These are phyloP conservation scores for Corvus moneduloides DNA, from an alignment of 2,113 vertebrate genomes.

Conservation along the genomic window DNA sequence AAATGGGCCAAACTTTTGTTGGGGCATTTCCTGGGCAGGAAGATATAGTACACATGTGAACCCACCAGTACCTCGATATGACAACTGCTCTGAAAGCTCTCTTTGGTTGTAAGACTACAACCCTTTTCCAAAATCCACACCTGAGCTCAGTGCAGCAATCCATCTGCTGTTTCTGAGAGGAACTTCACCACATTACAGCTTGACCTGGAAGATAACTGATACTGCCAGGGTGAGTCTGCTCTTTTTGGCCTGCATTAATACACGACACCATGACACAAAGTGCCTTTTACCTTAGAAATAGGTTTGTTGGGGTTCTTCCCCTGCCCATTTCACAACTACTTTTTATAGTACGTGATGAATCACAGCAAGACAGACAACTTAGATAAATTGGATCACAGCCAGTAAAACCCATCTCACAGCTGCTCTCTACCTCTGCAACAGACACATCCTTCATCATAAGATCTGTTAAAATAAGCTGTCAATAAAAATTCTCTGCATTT, in stretches of 20 bases:
- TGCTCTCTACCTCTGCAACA: constrained; percentile 30
- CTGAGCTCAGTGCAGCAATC: background rate
- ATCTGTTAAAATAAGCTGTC: constrained; percentile 44
- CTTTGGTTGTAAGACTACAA: background rate
- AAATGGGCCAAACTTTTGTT: background rate
- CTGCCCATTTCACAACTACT: background rate
- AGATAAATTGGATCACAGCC: constrained; percentile 40
- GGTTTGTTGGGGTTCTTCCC: background rate
- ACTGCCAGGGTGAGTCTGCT: background rate
- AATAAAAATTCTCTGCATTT: constrained; percentile 29
- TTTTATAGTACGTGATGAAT: background rate
- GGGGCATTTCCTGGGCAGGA: background rate
- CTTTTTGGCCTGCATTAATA: background rate
- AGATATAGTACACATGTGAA: background rate
- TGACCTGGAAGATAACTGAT: background rate
- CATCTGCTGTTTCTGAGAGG: background rate
- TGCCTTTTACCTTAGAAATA: background rate
- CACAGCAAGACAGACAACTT: constrained; percentile 17
- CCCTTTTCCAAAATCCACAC: background rate
- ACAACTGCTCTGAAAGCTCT: background rate
- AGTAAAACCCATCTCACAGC: constrained; percentile 38
- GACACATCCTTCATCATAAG: constrained; percentile 27
- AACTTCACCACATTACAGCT: background rate
- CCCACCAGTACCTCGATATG: background rate
- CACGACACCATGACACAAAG: background rate